Base-by-base conservation (phyloP, 2,888 invertebrate species). In the Pimpla rufipes region DNA sequence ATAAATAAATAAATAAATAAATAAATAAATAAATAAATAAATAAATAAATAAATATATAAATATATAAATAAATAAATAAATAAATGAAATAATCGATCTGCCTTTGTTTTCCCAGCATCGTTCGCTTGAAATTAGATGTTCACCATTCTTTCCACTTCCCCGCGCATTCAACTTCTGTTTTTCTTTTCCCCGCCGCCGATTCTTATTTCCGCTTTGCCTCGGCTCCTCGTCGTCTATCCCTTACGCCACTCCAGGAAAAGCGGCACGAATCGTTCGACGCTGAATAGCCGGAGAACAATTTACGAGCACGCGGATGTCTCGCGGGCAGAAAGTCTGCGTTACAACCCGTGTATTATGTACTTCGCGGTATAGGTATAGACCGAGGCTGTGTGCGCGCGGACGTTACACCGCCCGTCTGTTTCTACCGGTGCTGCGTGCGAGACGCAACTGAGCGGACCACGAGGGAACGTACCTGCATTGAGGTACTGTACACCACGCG, bases 241-340 rank as follows among this genome's bases (percentile, higher is more conserved):
- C 42, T 79, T 67, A 40, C 18, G 42, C 18, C 52, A 35, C 64
- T 70, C 62, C 29, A 55, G 40, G 71, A 62, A 73, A 77, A 76
- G 66, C 42, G 35, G 57, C 42, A n/a, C 42, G 70, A n/a, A 68
- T 74, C 64, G 57, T 50, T 71, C 64, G 40, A 55, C 62, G 73
- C 62, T 37, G 62, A 75, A 78, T 74, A 64, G 62, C 74, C 68
- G 82, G 37, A 62, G 52, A 78, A 82, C 70, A 75, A 83, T 83
- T 83, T 83, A 83, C 82, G 82, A 83, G 79, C 70, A 83, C 82
- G 68, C 82, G 82, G 82, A 79, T 83, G 82, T 83, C 82, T 79
- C 79, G 75, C 75, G 82, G 82, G 82, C 82, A 82, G 70, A 78
- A 74, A 35, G 59, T 40, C 42, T 68, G 74, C 74, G 64, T 70